A percentile compares a stretch with the other conserved stretches of the same genome.
Evolutionary conservation across 2,888 invertebrate species (phyloP).

Genomic region (Ophonus ardosiacus): DNA sequence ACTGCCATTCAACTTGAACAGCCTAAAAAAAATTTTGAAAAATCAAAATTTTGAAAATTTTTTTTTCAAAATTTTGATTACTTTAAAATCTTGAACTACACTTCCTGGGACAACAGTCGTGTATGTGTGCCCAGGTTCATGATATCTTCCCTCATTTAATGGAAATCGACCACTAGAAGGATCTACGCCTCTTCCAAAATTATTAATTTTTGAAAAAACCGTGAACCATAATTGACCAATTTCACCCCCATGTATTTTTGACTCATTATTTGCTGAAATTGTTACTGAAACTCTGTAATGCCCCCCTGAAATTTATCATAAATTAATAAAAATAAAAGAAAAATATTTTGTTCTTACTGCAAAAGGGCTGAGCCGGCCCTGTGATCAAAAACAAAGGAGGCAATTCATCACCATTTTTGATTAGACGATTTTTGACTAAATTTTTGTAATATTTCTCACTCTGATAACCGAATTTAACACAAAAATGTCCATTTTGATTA

Average conservation of each 20-base stretch:
- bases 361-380: conserved; percentile 83
- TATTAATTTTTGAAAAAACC: conserved; percentile 81
- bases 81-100: conserved; percentile 81
- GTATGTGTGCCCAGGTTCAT: conserved; percentile 85
- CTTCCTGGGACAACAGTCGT: conserved; percentile 83
- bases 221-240: conserved; percentile 85
- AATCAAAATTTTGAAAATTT: too few species aligned
- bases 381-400: conserved; percentile 86
- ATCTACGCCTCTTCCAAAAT: conserved; percentile 74
- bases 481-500: conserved; percentile 81
- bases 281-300: conserved; percentile 88
- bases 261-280: conserved; percentile 85
- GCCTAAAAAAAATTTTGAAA: conserved; percentile 70
- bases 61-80: neutral
- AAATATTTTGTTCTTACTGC: conserved; percentile 80
- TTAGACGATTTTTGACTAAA: conserved; percentile 75
- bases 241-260: conserved; percentile 86
- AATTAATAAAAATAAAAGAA: conserved; percentile 11
- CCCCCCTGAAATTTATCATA: conserved; percentile 79
- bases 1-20: conserved; percentile 87
- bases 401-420: conserved; percentile 77
- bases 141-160: conserved; percentile 75
- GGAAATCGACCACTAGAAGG: conserved; percentile 70
- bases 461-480: conserved; percentile 84
- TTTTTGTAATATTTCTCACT: conserved; percentile 78